phyloP scores from a whole-genome alignment of 2,888 invertebrate species.

The Tipula lateralis region DNA sequence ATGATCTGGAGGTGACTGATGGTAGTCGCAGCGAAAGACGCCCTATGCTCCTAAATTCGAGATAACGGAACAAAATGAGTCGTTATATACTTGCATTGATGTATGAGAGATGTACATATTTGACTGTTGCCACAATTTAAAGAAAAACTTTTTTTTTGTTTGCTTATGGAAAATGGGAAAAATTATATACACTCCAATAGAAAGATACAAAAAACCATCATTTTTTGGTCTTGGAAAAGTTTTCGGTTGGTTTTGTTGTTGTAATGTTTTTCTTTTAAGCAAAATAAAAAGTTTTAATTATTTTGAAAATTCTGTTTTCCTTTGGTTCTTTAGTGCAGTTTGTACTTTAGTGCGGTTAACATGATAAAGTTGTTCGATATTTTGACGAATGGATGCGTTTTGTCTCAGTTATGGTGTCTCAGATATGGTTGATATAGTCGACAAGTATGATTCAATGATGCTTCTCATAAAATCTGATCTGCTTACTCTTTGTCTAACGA shows the following conservation, averaged over 20 bases:
- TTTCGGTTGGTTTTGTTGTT: not conserved
- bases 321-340: not conserved
- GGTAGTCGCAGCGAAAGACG: no score
- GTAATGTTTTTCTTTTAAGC: not conserved
- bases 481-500: no score
- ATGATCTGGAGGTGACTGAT: no score
- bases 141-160: not conserved
- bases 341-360: not conserved
- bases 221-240: constrained; percentile 5
- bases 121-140: not conserved
- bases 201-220: not conserved
- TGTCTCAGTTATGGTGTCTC: no score
- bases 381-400: not conserved
- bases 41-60: no score
- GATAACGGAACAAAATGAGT: no score
- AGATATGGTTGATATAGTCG: no score
- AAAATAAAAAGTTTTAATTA: constrained; percentile 9
- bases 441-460: no score
- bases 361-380: not conserved
- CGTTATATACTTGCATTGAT: not conserved
- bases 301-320: not conserved
- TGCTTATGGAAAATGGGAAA: not conserved
- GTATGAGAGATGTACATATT: not conserved
- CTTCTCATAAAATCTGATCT: no score
- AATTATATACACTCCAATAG: not conserved